Evolutionary conservation across 2,797 vertebrate genomes (phyloP), one percentile per base, ranked within the genome.

Genomic region (Etheostoma perlongum): DNA sequence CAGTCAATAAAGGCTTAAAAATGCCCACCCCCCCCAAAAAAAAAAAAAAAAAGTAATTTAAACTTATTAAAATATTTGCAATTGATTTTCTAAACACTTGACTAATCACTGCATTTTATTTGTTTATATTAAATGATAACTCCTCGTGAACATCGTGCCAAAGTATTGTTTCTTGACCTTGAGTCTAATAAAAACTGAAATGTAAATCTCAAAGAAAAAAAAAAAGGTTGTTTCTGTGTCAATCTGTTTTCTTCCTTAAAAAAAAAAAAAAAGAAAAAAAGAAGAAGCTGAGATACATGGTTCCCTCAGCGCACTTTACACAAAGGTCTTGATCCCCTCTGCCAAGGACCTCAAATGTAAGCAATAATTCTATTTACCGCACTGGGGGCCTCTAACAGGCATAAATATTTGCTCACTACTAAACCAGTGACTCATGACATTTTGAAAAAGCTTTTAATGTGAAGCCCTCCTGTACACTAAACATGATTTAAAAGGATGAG

Each of bases 391-490:
- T 92, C 90, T 62, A 90, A 85, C 91, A 94, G 83, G 92, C 86
- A 91, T 96, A 96, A 96, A 96, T 96, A 95, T 96, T 96, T 96
- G 93, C 91, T 91, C 91, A 81, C 84, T 74, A 89, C 93, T 94
- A 95, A 94, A 96, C 89, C 91, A 83, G 92, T 91, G 91, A 95
- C 93, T 95, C 94, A 94, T 94, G 94, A 94, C 94, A 94, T 94
- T 95, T 94, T 90, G 81, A 93, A 93, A 93, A 91, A 89, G 78
- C 91, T 93, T 92, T 92, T 93, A 91, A 94, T 88, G 87, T 88
- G 88, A 80, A 72, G 81, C 83, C 82, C 87, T 91, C 85, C 85
- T 86, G 86, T 92, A 93, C 91, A 90, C 94, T 91, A 93, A 92
- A 93, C 89, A 89, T 75, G 85, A 90, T 88, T 88, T 91, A 92